Evolutionary conservation across 2,888 invertebrate genomes (phyloP).

Genomic region (Gandaritis pyraliata): DNA sequence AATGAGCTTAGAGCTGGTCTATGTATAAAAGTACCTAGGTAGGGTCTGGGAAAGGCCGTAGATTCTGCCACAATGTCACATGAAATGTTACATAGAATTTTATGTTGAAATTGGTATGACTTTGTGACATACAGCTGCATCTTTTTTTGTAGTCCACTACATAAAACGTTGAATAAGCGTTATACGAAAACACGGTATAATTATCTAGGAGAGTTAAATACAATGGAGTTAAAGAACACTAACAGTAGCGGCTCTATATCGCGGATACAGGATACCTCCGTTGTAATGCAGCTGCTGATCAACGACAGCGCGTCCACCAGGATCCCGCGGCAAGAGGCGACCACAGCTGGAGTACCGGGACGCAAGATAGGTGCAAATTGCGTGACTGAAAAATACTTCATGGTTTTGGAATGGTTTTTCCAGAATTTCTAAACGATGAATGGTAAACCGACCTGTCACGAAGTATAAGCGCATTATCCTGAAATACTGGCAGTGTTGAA

Average conservation of each 20-base stretch:
- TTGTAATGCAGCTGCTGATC: conserved; percentile 64
- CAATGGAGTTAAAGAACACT: conserved; percentile 37
- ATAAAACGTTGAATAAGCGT: no score
- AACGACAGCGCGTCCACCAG: conserved; percentile 58
- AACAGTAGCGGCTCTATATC: conserved; percentile 61
- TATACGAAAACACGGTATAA: no score
- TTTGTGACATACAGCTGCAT: no score
- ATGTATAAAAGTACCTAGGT: background rate
- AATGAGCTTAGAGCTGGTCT: no score
- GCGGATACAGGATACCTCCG: conserved; percentile 60
- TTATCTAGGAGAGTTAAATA: no score
- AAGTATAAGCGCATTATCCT: conserved; percentile 84
- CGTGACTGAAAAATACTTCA: conserved; percentile 55
- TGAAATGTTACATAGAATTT: no score
- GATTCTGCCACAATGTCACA: no score
- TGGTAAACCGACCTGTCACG: conserved; percentile 81
- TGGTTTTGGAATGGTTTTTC: background rate
- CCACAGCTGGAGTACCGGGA: conserved; percentile 53
- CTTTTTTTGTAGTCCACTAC: no score
- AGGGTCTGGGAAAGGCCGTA: no score
- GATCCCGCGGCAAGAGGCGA: conserved; percentile 56
- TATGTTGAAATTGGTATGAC: no score
- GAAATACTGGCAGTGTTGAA: conserved; percentile 86
- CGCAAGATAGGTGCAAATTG: conserved; percentile 63
- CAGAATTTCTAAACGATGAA: background rate